These are phyloP conservation scores for Crypturellus tataupa DNA, from an alignment of 2,797 vertebrate species.

Conservation along the genomic window DNA sequence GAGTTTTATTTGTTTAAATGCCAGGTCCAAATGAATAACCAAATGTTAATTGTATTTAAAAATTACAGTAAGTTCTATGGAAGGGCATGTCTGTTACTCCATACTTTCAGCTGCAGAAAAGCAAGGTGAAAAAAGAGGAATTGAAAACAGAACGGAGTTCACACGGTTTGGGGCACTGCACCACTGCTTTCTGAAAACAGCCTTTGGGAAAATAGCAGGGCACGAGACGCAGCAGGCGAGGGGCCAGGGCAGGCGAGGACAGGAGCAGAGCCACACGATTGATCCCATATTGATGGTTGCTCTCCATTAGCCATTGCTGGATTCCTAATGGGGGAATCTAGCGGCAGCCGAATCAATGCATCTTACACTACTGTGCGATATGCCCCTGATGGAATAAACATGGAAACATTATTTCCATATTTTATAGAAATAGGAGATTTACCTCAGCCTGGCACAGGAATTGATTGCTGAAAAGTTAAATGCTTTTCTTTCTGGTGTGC, in stretches of 20 bases:
- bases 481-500: not conserved
- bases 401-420: not conserved
- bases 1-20: slow-evolving; percentile 18
- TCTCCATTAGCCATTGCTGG: not conserved
- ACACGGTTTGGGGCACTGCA: not conserved
- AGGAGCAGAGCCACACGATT: not conserved
- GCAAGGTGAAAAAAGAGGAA: not conserved
- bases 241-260: not conserved
- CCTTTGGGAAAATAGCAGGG: not conserved
- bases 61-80: not conserved
- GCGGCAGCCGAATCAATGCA: not conserved
- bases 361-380: not conserved
- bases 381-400: not conserved
- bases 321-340: not conserved
- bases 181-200: not conserved
- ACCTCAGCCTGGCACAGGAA: not conserved
- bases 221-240: not conserved
- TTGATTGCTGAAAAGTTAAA: not conserved
- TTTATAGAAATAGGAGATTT: not conserved
- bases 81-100: not conserved
- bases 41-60: not conserved
- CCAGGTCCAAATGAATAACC: not conserved
- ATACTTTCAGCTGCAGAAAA: not conserved
- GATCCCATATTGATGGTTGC: not conserved
- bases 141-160: not conserved